These are phyloP conservation scores for Cotesia glomerata DNA, from an alignment of 1,140 invertebrate species.

Conservation along the genomic window DNA sequence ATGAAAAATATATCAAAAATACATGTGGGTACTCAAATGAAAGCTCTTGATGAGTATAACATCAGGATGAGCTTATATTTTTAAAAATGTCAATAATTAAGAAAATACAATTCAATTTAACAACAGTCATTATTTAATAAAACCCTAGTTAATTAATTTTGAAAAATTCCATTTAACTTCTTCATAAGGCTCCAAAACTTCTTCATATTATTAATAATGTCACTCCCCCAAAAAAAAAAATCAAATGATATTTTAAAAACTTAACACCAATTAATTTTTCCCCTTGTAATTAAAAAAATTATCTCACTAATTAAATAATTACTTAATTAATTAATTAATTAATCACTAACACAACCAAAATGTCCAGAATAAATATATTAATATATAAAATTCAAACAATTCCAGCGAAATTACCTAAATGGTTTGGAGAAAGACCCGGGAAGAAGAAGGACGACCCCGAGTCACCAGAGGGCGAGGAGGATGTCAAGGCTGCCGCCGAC, in stretches of 20 bases:
- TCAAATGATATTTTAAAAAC: too few species aligned
- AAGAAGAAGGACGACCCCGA: constrained; percentile 87
- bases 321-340: neutral
- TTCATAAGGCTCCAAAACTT: neutral
- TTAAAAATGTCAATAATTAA: too few species aligned
- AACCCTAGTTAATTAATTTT: neutral
- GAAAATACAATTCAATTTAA: too few species aligned
- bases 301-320: neutral
- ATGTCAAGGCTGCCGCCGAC: constrained; percentile 75
- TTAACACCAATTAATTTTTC: too few species aligned
- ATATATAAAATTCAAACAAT: neutral
- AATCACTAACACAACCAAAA: neutral
- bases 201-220: too few species aligned
- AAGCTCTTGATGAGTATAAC: too few species aligned
- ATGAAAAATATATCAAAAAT: too few species aligned
- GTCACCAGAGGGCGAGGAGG: constrained; percentile 87
- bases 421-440: constrained; percentile 92
- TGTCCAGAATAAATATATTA: neutral
- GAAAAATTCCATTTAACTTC: neutral
- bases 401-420: constrained; percentile 87
- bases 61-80: too few species aligned
- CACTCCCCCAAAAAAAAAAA: neutral
- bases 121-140: neutral
- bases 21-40: too few species aligned
- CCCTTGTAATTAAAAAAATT: too few species aligned